phyloP scores from a whole-genome alignment of 2,113 vertebrate species.

The Tragelaphus strepsiceros region DNA sequence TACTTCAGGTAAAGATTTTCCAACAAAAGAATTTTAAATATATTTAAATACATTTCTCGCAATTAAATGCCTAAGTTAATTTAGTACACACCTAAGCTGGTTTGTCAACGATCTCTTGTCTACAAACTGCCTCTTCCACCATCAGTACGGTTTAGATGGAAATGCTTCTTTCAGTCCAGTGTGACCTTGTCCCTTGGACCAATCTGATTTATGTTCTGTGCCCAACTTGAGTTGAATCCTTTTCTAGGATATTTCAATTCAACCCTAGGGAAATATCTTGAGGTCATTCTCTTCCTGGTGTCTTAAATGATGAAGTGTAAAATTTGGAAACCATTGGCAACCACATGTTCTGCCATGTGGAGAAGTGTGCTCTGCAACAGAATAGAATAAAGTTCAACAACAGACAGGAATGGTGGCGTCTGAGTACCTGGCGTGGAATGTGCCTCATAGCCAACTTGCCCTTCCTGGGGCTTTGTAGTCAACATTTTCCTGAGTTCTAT shows the following conservation, averaged over 20 bases:
- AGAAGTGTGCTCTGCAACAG: neutral
- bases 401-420: neutral
- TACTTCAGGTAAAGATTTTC: neutral
- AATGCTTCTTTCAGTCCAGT: neutral
- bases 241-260: neutral
- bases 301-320: constrained; percentile 21
- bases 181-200: neutral
- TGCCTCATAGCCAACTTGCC: neutral
- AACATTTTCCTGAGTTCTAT: neutral
- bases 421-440: neutral
- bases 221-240: neutral
- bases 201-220: neutral
- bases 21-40: neutral
- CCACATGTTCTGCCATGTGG: neutral
- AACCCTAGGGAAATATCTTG: neutral
- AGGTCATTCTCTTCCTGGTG: neutral
- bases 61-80: neutral
- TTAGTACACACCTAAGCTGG: neutral
- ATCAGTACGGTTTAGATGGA: neutral
- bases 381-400: neutral
- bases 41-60: neutral
- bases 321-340: neutral
- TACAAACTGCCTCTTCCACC: neutral
- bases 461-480: neutral
- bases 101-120: neutral